Evolutionary conservation across 2,797 vertebrate genomes (phyloP).

Genomic region (Cetoscarus ocellatus): DNA sequence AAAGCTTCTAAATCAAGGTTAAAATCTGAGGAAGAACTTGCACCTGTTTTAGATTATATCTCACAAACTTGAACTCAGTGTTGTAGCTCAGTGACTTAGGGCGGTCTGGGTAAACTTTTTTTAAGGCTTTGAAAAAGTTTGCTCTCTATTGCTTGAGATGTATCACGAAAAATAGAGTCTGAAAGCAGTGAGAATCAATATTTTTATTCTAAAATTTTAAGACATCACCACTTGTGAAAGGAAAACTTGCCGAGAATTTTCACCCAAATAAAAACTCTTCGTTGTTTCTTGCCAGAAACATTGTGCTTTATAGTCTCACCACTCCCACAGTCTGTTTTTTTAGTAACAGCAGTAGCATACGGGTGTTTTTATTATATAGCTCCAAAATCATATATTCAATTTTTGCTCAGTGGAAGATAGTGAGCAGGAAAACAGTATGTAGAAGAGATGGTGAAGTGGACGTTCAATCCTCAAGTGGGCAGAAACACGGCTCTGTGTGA

Average conservation of each 20-base stretch:
- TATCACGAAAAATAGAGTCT: too few relatives aligned
- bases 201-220: background rate
- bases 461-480: conserved; percentile 1
- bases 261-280: background rate
- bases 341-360: background rate
- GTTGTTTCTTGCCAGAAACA: background rate
- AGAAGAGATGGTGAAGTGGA: background rate
- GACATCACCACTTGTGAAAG: background rate
- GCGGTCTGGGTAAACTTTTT: too few relatives aligned
- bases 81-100: too few relatives aligned
- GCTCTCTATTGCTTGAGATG: too few relatives aligned
- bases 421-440: background rate
- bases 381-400: background rate
- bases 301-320: background rate
- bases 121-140: too few relatives aligned
- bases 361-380: background rate
- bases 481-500: background rate
- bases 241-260: background rate
- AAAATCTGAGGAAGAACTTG: too few relatives aligned
- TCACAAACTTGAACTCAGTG: too few relatives aligned
- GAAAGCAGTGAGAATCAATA: background rate
- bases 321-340: background rate
- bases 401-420: background rate
- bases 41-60: too few relatives aligned
- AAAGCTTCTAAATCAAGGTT: too few relatives aligned